Percentiles rank a stretch among this genome's conserved stretches.
Evolutionary conservation across 2,888 invertebrate species (phyloP).

Genomic region (Siphlonurus alternatus): DNA sequence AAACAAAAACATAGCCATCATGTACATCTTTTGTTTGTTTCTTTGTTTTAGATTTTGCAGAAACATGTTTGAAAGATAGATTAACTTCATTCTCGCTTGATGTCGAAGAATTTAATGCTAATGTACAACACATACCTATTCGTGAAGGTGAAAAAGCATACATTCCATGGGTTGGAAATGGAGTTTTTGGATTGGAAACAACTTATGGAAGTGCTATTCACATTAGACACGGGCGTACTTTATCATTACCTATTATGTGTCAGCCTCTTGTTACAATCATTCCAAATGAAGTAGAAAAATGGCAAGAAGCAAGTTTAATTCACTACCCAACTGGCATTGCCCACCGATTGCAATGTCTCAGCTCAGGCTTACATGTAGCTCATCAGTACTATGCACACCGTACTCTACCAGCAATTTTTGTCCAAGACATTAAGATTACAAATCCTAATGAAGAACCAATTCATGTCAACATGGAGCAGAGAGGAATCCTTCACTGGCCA

Average conservation of each 20-base stretch:
- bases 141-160: constrained; percentile 38
- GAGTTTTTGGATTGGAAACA: constrained; percentile 46
- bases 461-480: constrained; percentile 40
- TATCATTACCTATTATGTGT: constrained; percentile 46
- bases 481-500: constrained; percentile 41
- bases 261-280: constrained; percentile 39
- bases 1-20: not conserved
- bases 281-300: constrained; percentile 33
- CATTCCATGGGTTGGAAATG: constrained; percentile 61
- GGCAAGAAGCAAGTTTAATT: constrained; percentile 48
- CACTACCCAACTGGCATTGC: constrained; percentile 42
- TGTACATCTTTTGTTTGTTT: constrained; percentile 5
- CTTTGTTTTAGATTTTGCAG: constrained; percentile 28
- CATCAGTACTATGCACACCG: constrained; percentile 66
- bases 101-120: constrained; percentile 46
- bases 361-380: constrained; percentile 40
- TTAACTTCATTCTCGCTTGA: constrained; percentile 41
- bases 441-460: constrained; percentile 49
- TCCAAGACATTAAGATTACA: constrained; percentile 61
- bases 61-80: constrained; percentile 47
- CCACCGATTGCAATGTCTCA: constrained; percentile 46
- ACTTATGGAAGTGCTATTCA: constrained; percentile 44
- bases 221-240: constrained; percentile 45
- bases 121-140: constrained; percentile 40
- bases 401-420: constrained; percentile 55